Evolutionary conservation across 2,888 invertebrate genomes (phyloP), one percentile per base, ranked within the genome.

Genomic region (Drosophila paranaensis): DNA sequence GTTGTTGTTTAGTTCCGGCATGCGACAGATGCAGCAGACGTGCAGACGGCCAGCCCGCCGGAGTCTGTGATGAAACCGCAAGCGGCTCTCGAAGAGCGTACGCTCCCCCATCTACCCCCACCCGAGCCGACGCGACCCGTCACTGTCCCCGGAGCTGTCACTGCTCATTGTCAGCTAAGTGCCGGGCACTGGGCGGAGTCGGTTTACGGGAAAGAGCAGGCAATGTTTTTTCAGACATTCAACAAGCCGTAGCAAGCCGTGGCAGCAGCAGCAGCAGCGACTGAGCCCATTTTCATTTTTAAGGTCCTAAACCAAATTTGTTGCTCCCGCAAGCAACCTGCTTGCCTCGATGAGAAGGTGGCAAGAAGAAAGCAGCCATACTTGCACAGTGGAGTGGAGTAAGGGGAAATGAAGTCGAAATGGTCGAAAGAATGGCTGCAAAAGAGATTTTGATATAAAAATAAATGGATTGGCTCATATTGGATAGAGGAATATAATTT

Each of bases 111-210:
- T 5, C n/a, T n/a, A 10, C 6, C 25, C 37, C 35, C 8, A 25
- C 25, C 53, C 53, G 16, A 10, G 27, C 27, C 30, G 40, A n/a
- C 75, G 63, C 69, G 33, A 40, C 54, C 39, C 72, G 48, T 57
- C 57, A 71, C 55, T 61, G 68, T 77, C 43, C 64, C 68, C 62
- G 55, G 39, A 60, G 74, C 83, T 84, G 86, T 82, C 88, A 80
- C 80, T 82, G 88, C 88, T 86, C 88, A 88, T 85, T 88, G 84
- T 85, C 84, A 74, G 77, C 86, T 82, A 88, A 86, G 84, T 88
- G 84, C 70, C 71, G 68, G 70, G 72, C 79, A 58, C 55, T 65
- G 79, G 79, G 71, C 46, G 72, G 74, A 56, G 74, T 13, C 67
- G 71, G 45, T 58, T 60, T 39, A 25, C 43, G 35, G 51, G 25